These are phyloP conservation scores for Protonibea diacanthus DNA, from an alignment of 2,797 vertebrate genomes.

Conservation along the genomic window DNA sequence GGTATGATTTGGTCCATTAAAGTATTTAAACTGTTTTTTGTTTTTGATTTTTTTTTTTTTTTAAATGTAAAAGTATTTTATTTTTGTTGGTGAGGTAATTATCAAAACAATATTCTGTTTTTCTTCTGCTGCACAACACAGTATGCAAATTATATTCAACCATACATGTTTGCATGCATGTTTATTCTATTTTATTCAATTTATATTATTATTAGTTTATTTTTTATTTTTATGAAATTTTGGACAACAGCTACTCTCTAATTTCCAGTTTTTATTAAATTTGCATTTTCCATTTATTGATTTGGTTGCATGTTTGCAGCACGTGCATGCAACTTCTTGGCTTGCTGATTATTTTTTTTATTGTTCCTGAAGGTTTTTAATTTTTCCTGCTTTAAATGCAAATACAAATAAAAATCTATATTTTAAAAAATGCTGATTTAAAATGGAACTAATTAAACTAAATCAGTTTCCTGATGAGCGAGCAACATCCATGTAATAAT, in stretches of 20 bases:
- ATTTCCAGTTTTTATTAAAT: neutral
- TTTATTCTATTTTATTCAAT: too few species aligned
- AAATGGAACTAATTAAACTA: neutral
- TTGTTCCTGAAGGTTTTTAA: neutral
- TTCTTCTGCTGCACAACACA: neutral
- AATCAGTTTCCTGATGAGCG: neutral
- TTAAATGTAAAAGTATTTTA: neutral
- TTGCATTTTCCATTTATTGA: neutral
- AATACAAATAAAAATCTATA: neutral
- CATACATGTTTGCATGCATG: neutral
- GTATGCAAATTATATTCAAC: neutral
- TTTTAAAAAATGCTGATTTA: neutral
- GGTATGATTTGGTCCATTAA: constrained; percentile 73
- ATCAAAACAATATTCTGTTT: neutral
- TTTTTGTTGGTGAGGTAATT: neutral
- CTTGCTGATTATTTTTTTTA: neutral
- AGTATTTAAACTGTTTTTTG: neutral
- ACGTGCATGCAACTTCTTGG: neutral
- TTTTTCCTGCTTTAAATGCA: neutral
- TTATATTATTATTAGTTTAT: too few species aligned
- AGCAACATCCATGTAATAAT: too few species aligned
- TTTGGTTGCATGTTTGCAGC: neutral
- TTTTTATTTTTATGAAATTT: neutral
- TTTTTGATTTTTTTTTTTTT: too few species aligned
- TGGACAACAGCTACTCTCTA: neutral